Evolutionary conservation across 2,797 vertebrate genomes (phyloP).

Genomic region (Serranus cabrilla): DNA sequence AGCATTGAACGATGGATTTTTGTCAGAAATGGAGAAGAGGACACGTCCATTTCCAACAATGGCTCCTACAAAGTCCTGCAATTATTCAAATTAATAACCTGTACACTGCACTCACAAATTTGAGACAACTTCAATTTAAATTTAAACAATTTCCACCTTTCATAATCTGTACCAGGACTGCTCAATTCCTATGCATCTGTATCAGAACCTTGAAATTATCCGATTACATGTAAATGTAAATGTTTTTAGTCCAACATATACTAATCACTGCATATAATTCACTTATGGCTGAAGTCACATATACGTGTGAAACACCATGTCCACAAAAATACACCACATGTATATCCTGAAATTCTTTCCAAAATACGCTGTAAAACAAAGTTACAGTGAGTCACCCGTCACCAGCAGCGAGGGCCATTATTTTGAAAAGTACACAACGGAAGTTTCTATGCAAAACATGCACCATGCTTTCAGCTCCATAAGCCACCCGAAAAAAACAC

Average conservation of each 20-base stretch:
- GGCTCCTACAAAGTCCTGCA: neutral
- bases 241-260: neutral
- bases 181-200: neutral
- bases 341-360: too few relatives aligned
- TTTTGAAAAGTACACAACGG: conserved; percentile 31
- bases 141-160: neutral
- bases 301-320: too few relatives aligned
- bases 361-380: neutral
- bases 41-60: neutral
- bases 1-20: conserved; percentile 35
- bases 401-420: neutral
- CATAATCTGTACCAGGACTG: neutral
- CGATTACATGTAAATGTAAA: too few relatives aligned
- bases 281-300: neutral
- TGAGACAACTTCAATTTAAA: neutral
- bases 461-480: neutral
- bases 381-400: too few relatives aligned
- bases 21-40: conserved; percentile 9
- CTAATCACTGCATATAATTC: neutral
- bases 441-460: neutral
- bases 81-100: conserved; percentile 14
- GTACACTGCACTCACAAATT: neutral
- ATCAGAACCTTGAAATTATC: neutral
- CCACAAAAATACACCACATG: too few relatives aligned
- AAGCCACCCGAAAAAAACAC: neutral